These are phyloP conservation scores for Galerucella calmariensis DNA, from an alignment of 2,888 invertebrate species.

Conservation along the genomic window DNA sequence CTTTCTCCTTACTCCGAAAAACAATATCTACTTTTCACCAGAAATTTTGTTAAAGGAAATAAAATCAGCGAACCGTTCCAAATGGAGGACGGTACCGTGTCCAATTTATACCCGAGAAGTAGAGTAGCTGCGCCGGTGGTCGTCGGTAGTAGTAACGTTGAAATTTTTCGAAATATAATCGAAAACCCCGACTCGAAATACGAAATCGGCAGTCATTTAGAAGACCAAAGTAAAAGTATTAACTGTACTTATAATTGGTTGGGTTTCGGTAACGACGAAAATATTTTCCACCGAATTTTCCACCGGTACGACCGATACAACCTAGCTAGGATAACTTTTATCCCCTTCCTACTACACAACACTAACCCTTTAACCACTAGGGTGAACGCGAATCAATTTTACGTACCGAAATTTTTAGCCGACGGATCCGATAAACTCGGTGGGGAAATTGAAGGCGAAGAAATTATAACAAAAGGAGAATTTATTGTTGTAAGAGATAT, in stretches of 20 bases:
- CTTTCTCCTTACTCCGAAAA: slow-evolving; percentile 86
- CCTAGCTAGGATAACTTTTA: slow-evolving; percentile 89
- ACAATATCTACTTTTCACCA: slow-evolving; percentile 85
- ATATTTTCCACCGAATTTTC: slow-evolving; percentile 80
- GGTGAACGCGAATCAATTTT: slow-evolving; percentile 79
- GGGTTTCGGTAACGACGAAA: slow-evolving; percentile 78
- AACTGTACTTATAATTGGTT: slow-evolving; percentile 96
- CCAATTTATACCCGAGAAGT: slow-evolving; percentile 86
- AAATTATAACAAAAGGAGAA: slow-evolving; percentile 82
- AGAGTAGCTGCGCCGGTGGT: slow-evolving; percentile 93
- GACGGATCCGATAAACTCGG: slow-evolving; percentile 78
- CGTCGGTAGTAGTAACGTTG: slow-evolving; percentile 89
- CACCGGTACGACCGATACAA: slow-evolving; percentile 94
- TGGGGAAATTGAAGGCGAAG: slow-evolving; percentile 93
- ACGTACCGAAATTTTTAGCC: slow-evolving; percentile 81
- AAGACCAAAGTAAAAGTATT: slow-evolving; percentile 93
- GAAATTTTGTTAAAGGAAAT: slow-evolving; percentile 89
- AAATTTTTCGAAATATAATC: slow-evolving; percentile 89
- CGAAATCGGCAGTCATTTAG: slow-evolving; percentile 95
- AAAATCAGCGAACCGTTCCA: slow-evolving; percentile 87
- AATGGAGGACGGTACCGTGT: slow-evolving; percentile 71
- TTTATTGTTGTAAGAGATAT: slow-evolving; percentile 95
- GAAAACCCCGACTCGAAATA: slow-evolving; percentile 91
- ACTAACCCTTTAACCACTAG: slow-evolving; percentile 90
- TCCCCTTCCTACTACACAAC: slow-evolving; percentile 90